Conservation (phyloP, 2,113 vertebrate genomes). For the Martes martes region DNA sequence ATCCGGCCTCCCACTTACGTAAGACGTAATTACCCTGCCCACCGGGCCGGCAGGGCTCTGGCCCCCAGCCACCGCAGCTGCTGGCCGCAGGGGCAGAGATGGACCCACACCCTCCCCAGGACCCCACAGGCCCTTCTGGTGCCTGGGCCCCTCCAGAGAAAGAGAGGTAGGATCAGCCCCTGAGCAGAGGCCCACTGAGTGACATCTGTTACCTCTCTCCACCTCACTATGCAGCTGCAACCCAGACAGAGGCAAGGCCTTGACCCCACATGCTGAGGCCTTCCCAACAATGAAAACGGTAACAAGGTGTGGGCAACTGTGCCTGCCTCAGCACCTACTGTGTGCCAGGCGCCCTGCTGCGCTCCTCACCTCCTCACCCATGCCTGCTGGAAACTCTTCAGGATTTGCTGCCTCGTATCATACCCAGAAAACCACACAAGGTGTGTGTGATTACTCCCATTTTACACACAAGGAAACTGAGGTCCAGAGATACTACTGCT, state of each 20-base stretch:
- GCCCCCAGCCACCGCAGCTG: background rate
- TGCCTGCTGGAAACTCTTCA: background rate
- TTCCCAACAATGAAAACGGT: background rate
- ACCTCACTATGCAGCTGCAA: background rate
- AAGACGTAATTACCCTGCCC: constrained; percentile 65
- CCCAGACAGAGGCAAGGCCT: background rate
- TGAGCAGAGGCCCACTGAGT: background rate
- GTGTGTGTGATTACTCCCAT: background rate
- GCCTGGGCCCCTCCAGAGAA: background rate
- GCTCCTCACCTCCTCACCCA: background rate
- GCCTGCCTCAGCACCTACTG: background rate
- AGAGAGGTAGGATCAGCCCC: background rate
- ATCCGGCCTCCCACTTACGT: constrained; percentile 67
- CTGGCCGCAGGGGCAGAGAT: background rate
- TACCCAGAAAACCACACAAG: background rate
- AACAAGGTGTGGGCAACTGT: background rate
- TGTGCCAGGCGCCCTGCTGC: background rate
- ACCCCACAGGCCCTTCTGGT: background rate
- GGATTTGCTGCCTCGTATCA: background rate
- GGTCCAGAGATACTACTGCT: background rate
- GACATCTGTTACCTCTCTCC: background rate
- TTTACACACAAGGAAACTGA: constrained; percentile 16
- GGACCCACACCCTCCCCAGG: background rate
- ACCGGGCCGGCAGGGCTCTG: background rate
- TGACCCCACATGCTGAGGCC: background rate